Evolutionary conservation across 2,797 vertebrate species (phyloP).

Genomic region (Steatocranus sp.): DNA sequence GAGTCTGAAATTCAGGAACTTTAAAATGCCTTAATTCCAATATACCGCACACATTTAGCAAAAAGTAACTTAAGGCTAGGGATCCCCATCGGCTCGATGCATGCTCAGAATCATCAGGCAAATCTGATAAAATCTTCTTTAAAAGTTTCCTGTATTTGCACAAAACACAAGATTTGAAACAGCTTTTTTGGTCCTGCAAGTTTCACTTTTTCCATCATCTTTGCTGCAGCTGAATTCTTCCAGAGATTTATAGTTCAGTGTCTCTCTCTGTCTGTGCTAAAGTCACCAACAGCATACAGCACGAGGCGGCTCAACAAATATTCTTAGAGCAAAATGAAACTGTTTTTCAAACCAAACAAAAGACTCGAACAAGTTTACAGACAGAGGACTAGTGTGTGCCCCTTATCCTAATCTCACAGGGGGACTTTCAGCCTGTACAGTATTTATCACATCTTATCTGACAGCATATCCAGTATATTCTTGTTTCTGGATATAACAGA

Average conservation of each 20-base stretch:
- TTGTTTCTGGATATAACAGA: background rate
- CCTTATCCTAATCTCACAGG: background rate
- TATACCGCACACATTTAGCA: background rate
- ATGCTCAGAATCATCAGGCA: background rate
- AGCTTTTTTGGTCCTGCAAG: background rate
- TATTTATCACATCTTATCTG: background rate
- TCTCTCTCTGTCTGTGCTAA: background rate
- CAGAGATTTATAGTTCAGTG: background rate
- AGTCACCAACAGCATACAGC: background rate
- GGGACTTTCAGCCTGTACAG: background rate
- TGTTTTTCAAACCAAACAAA: background rate
- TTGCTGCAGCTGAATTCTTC: background rate
- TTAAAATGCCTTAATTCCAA: background rate
- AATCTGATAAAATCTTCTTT: background rate
- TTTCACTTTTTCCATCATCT: background rate
- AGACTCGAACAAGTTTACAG: background rate
- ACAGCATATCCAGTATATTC: background rate
- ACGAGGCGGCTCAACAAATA: background rate
- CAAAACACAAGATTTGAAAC: background rate
- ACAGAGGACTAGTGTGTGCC: background rate
- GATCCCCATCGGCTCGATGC: background rate
- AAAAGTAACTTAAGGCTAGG: background rate
- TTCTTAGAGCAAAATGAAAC: background rate
- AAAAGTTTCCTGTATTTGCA: background rate
- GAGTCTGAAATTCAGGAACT: background rate